phyloP scores from a whole-genome alignment of 2,113 vertebrate genomes.

The Origma solitaria region DNA sequence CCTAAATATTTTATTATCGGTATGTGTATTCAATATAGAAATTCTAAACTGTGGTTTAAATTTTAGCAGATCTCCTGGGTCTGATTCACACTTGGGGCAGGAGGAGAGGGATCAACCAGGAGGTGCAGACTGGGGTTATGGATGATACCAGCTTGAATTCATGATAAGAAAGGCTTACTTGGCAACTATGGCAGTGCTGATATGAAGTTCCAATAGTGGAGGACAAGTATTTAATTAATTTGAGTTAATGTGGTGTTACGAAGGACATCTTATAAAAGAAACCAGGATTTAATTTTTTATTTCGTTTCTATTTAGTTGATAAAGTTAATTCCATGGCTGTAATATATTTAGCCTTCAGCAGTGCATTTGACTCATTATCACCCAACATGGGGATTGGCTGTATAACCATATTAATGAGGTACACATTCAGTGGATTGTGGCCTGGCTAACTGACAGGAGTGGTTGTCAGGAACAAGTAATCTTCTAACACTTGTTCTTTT shows the following conservation, averaged over 20 bases:
- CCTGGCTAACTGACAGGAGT: background rate
- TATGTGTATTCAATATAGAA: background rate
- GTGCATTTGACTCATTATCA: background rate
- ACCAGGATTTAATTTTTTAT: background rate
- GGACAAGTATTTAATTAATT: background rate
- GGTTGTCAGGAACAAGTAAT: background rate
- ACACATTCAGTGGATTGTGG: background rate
- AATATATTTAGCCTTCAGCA: background rate
- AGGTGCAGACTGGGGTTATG: background rate
- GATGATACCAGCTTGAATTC: background rate
- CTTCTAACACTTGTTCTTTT: background rate
- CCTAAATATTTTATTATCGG: background rate
- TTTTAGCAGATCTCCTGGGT: background rate
- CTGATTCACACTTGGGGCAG: background rate
- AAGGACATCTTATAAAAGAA: conserved; percentile 17
- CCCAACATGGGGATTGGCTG: background rate
- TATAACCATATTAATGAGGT: conserved; percentile 7
- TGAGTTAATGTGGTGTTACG: background rate
- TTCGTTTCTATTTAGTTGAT: conserved; percentile 1
- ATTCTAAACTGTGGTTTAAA: background rate
- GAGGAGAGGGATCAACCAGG: background rate
- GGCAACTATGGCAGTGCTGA: background rate
- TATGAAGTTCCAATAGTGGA: background rate
- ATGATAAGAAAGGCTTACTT: background rate
- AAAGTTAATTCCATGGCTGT: background rate